Evolutionary conservation across 1,140 invertebrate genomes (phyloP).

Genomic region (Panonychus citri): DNA sequence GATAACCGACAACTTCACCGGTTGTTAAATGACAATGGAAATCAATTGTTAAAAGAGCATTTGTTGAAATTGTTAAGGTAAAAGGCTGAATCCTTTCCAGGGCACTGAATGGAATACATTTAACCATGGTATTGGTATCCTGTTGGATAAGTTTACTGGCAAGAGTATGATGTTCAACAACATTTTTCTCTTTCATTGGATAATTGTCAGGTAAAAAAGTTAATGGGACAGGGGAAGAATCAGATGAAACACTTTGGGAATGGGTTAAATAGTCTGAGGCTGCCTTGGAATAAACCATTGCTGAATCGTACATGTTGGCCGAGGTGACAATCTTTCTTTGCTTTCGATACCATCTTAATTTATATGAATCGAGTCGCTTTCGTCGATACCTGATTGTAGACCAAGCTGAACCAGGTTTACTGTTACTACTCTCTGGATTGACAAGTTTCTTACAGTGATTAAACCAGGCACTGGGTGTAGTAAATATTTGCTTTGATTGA

Average conservation of each 20-base stretch:
- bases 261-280: background rate
- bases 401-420: constrained; percentile 62
- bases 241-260: background rate
- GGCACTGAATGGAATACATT: constrained; percentile 59
- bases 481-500: constrained; percentile 64
- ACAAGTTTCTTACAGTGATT: constrained; percentile 71
- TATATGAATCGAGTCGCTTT: constrained; percentile 62
- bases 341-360: constrained; percentile 53
- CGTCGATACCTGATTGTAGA: constrained; percentile 52
- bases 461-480: constrained; percentile 73
- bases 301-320: background rate
- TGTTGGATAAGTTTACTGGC: background rate
- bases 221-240: background rate
- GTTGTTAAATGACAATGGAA: constrained; percentile 78
- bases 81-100: constrained; percentile 77
- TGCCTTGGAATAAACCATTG: background rate
- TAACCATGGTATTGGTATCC: constrained; percentile 61
- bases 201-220: background rate
- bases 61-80: constrained; percentile 60
- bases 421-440: constrained; percentile 51
- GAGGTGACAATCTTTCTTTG: constrained; percentile 17
- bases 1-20: constrained; percentile 75
- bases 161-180: constrained; percentile 4
- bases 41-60: constrained; percentile 64
- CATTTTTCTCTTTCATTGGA: background rate